Conservation (phyloP, 2,888 invertebrate species). For the Heliconius aoede region DNA sequence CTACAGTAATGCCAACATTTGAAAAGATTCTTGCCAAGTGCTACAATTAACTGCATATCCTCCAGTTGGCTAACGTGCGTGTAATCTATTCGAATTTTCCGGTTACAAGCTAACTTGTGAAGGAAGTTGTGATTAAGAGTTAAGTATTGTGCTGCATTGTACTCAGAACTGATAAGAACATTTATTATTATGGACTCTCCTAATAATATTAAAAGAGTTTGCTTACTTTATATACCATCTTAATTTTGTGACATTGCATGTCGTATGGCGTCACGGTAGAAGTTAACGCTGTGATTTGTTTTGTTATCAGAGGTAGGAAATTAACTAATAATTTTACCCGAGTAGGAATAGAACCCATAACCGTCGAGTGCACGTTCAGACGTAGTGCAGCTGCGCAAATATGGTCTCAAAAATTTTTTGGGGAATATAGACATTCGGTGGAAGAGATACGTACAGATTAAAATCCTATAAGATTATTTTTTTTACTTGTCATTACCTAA, state of each 20-base stretch:
- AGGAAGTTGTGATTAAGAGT: conserved; percentile 37
- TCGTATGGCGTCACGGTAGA: too few relatives aligned
- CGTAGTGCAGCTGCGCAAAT: background rate
- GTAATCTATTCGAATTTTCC: conserved; percentile 44
- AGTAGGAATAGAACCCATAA: too few relatives aligned
- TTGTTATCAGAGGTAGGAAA: too few relatives aligned
- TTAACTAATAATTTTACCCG: too few relatives aligned
- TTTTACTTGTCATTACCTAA: too few relatives aligned
- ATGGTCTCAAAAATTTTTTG: background rate
- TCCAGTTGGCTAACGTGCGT: conserved; percentile 37
- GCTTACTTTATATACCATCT: background rate
- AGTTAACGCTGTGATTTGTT: too few relatives aligned
- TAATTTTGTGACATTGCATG: too few relatives aligned
- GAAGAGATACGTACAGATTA: too few relatives aligned
- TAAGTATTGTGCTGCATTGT: conserved; percentile 31
- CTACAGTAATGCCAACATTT: conserved; percentile 22
- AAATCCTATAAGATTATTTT: too few relatives aligned
- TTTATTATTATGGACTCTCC: background rate
- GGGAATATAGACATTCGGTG: background rate
- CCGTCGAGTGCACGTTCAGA: too few relatives aligned
- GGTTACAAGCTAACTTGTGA: conserved; percentile 30
- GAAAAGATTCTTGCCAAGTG: conserved; percentile 31
- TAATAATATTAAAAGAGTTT: background rate
- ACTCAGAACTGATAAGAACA: background rate
- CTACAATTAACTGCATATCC: conserved; percentile 35